Evolutionary conservation across 2,888 invertebrate genomes (phyloP).

Genomic region (Strigamia maritima): DNA sequence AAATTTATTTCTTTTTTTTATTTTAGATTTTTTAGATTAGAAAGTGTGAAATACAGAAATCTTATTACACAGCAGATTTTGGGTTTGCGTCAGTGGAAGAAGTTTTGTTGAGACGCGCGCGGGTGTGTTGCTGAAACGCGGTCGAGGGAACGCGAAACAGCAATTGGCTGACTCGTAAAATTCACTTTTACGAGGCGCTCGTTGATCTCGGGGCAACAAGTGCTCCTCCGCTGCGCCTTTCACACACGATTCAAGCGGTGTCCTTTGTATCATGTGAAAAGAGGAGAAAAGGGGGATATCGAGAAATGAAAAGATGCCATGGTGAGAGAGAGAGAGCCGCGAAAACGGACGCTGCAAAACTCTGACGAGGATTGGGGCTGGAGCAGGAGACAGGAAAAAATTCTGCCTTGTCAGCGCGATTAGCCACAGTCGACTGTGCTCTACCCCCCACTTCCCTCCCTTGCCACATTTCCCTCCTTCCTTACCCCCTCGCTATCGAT

Average conservation of each 20-base stretch:
- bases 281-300: constrained; percentile 9
- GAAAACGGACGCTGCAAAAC: constrained; percentile 30
- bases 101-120: neutral
- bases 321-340: neutral
- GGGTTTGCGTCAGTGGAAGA: neutral
- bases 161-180: constrained; percentile 34
- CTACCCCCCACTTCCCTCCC: neutral
- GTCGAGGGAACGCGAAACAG: constrained; percentile 25
- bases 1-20: neutral
- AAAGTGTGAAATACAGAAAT: neutral
- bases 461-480: neutral
- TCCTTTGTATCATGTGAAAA: constrained; percentile 1
- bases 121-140: neutral
- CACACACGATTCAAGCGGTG: constrained; percentile 20
- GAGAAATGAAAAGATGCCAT: neutral
- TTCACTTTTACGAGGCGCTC: constrained; percentile 28
- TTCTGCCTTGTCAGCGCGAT: constrained; percentile 40
- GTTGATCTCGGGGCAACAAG: constrained; percentile 34
- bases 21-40: neutral
- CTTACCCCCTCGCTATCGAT: neutral
- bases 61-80: constrained; percentile 15
- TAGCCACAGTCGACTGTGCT: constrained; percentile 39
- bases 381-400: constrained; percentile 39
- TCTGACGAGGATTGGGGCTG: neutral
- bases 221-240: constrained; percentile 9